Percentiles rank a stretch among this genome's conserved stretches.
Conservation (phyloP, 1,140 invertebrate genomes). For the Epicauta chinensis region DNA sequence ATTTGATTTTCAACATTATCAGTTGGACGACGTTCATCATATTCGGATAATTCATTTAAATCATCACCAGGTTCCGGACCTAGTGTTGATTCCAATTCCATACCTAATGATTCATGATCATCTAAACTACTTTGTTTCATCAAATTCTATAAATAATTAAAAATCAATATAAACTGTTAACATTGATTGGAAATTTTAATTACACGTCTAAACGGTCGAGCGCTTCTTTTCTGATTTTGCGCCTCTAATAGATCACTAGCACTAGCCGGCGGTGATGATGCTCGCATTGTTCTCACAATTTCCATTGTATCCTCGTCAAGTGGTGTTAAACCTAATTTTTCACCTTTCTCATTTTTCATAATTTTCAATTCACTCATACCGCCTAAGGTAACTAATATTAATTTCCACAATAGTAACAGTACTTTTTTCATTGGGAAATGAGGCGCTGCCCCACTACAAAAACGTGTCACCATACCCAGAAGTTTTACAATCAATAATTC, state of each 20-base stretch:
- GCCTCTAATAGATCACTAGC: constrained; percentile 87
- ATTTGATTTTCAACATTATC: constrained; percentile 43
- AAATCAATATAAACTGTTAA: neutral
- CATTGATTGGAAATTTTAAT: constrained; percentile 18
- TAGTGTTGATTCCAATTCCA: constrained; percentile 56
- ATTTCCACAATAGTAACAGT: constrained; percentile 92
- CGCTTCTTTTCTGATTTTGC: constrained; percentile 71
- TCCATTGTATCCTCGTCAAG: constrained; percentile 89
- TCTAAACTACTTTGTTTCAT: constrained; percentile 93
- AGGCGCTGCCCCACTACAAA: constrained; percentile 88
- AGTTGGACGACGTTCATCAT: constrained; percentile 47
- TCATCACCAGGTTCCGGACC: constrained; percentile 46
- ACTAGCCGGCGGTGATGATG: constrained; percentile 90
- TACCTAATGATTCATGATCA: constrained; percentile 68
- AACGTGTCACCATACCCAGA: constrained; percentile 88
- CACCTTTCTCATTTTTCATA: constrained; percentile 49
- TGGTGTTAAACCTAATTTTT: constrained; percentile 63
- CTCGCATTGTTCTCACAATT: constrained; percentile 85
- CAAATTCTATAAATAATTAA: constrained; percentile 54
- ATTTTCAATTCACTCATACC: constrained; percentile 68
- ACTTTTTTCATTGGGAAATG: constrained; percentile 99
- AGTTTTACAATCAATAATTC: constrained; percentile 84
- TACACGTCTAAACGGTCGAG: constrained; percentile 56
- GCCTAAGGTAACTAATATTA: constrained; percentile 82
- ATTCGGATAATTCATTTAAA: constrained; percentile 41